Base-by-base conservation (phyloP, 2,797 vertebrate genomes). In the Acipenser transmontanus region DNA sequence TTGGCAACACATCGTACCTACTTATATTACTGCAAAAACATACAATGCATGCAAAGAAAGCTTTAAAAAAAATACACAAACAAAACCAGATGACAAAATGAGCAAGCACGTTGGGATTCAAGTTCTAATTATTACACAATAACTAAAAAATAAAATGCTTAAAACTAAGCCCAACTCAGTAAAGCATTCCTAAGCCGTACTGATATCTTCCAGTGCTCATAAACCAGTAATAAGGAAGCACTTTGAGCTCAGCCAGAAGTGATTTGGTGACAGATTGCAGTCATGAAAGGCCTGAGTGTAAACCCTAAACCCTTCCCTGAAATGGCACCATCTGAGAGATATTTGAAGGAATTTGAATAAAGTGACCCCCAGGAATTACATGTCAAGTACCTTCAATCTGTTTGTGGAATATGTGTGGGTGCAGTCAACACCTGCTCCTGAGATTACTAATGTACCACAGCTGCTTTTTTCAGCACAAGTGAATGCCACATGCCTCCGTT, bases 301-400 rank as follows among this genome's bases (percentile, higher is more conserved):
- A 34, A 34, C 74, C 73, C 68, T 59, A 71, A 65, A 74, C 69
- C 65, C 63, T 72, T 75, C 66, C 76, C 62, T 64, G 68, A 72
- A 50, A 76, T 78, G 76, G 76, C 77, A 67, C 80, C 79, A 71
- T 68, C 66, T 57, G 7, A 78, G 66, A 78, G 67, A 78, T 78
- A 77, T 78, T 48, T 50, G 81, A 75, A 73, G 74, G 72, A 76
- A 76, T 20, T 71, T 77, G 69, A 59, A 49, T 66, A 68, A 75
- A 78, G 69, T 49, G 1, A 75, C 73, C 67, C 70, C 63, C 54
- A 73, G 63, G 56, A 80, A 73, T 64, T 72, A n/a, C 57, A 62
- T 68, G 60, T 71, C 77, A 76, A 72, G 73, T 72, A 73, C 49
- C 61, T 76, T 70, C 70, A 74, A 70, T 74, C 66, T 71, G 65